These are phyloP conservation scores for Zoanthus gigantus DNA, from an alignment of 92 coral and sea anemone species.

Conservation along the genomic window DNA sequence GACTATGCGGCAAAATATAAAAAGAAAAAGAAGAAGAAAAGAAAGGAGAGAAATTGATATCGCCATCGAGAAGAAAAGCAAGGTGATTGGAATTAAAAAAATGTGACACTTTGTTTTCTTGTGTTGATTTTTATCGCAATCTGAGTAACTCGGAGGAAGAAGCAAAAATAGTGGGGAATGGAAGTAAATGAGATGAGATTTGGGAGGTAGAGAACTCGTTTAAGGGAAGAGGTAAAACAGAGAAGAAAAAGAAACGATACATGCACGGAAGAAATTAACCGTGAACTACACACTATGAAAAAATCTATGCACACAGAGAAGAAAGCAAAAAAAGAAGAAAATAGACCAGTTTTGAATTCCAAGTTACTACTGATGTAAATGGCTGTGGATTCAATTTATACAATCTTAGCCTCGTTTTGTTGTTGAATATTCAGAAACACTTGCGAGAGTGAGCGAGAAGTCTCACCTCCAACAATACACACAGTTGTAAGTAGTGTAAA, in stretches of 20 bases:
- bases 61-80: background rate
- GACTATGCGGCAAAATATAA: too few species aligned
- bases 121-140: background rate
- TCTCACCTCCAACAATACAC: too few species aligned
- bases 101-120: too few species aligned
- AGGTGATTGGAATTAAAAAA: background rate
- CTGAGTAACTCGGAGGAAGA: background rate
- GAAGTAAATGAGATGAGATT: background rate
- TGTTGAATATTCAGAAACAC: too few species aligned
- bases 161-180: background rate
- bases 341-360: too few species aligned
- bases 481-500: too few species aligned
- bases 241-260: background rate
- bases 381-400: too few species aligned
- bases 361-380: too few species aligned
- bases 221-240: background rate
- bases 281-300: background rate
- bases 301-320: background rate
- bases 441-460: too few species aligned
- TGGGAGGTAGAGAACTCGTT: background rate
- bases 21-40: too few species aligned
- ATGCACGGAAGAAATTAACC: background rate
- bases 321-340: background rate
- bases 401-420: too few species aligned
- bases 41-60: background rate